These are phyloP conservation scores for Dysmachus trigonus DNA, from an alignment of 2,888 invertebrate genomes.

Conservation along the genomic window DNA sequence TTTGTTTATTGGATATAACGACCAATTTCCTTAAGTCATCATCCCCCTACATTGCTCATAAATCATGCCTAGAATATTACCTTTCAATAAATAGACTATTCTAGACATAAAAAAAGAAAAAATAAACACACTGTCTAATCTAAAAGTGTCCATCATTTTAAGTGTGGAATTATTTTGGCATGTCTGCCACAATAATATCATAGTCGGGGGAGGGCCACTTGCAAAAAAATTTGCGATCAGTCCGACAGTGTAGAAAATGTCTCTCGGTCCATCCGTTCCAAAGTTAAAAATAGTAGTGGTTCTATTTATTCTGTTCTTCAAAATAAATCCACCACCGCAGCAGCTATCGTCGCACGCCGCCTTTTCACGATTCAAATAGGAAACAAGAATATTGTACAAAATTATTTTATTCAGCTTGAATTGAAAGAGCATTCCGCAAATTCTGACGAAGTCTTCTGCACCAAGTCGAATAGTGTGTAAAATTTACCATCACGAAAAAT, in stretches of 20 bases:
- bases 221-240: neutral
- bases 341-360: neutral
- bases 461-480: neutral
- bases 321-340: neutral
- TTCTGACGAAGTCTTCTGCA: neutral
- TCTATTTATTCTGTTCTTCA: neutral
- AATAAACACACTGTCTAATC: neutral
- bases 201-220: neutral
- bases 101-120: neutral
- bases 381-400: neutral
- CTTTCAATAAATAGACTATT: neutral
- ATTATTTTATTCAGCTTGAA: neutral
- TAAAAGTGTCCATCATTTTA: neutral
- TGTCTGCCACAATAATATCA: neutral
- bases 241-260: neutral
- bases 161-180: conserved; percentile 1
- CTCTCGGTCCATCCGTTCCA: neutral
- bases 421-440: neutral
- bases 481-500: neutral
- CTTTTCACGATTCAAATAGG: neutral
- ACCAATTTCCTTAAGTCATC: neutral
- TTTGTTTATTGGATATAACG: neutral
- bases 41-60: neutral
- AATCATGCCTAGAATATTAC: neutral
- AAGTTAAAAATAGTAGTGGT: neutral